A percentile compares a stretch with the other conserved stretches of the same genome.
phyloP scores from a whole-genome alignment of 2,797 vertebrate species.

The Botia kubotai region DNA sequence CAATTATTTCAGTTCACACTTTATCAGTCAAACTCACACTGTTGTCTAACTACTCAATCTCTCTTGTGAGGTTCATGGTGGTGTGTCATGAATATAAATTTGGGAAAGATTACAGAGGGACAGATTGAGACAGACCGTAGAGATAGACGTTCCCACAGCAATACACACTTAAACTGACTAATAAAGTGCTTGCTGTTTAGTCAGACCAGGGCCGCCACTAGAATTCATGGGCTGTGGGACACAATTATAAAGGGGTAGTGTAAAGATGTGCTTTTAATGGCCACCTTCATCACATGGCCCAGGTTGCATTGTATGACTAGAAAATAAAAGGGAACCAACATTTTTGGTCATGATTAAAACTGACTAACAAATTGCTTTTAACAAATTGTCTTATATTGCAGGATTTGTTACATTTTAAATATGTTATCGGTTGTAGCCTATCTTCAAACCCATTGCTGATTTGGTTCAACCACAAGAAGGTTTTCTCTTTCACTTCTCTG shows the following conservation, averaged over 20 bases:
- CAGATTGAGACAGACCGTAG: not conserved
- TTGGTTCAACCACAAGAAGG: not conserved
- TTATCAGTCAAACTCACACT: constrained; percentile 19
- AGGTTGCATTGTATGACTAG: too few species aligned
- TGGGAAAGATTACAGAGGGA: constrained; percentile 24
- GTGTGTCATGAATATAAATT: constrained; percentile 28
- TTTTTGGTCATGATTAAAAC: too few species aligned
- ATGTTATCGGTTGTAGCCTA: too few species aligned
- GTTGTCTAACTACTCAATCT: constrained; percentile 10
- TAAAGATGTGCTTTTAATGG: too few species aligned
- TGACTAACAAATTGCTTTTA: too few species aligned
- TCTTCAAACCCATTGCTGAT: not conserved
- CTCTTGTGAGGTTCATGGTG: constrained; percentile 4
- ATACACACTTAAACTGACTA: not conserved
- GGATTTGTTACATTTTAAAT: too few species aligned
- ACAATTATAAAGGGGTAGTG: too few species aligned
- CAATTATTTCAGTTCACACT: not conserved
- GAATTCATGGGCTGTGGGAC: too few species aligned
- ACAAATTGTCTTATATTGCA: too few species aligned
- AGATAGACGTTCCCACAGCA: not conserved
- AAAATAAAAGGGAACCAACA: too few species aligned
- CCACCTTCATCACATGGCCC: too few species aligned
- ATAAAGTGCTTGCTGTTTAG: not conserved
- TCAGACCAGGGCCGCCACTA: not conserved
- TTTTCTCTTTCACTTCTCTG: not conserved